Conservation (phyloP, 2,797 vertebrate genomes). For the Phalloptychus januarius region DNA sequence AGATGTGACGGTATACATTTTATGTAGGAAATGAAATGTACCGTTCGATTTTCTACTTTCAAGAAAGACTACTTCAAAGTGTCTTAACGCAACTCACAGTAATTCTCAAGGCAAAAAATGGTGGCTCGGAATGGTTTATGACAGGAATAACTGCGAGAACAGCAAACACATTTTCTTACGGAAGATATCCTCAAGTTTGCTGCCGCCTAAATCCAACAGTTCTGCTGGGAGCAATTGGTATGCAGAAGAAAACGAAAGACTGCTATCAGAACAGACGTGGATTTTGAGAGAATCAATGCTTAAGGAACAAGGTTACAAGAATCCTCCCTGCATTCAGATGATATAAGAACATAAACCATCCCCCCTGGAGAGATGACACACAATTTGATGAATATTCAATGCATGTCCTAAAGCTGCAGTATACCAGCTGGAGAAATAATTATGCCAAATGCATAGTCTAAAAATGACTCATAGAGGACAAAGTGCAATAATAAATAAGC, state of each 20-base stretch:
- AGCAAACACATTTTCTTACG: constrained; percentile 31
- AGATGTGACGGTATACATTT: neutral
- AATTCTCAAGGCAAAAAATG: neutral
- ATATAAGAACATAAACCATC: constrained; percentile 52
- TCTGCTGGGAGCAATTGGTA: constrained; percentile 47
- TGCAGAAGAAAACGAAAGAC: constrained; percentile 43
- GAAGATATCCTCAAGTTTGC: constrained; percentile 30
- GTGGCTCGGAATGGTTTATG: constrained; percentile 30
- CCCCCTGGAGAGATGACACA: constrained; percentile 63
- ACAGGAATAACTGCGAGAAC: constrained; percentile 31
- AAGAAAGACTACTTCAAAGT: constrained; percentile 8
- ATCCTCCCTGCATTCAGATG: constrained; percentile 61
- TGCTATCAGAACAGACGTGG: constrained; percentile 50
- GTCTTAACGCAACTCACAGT: constrained; percentile 20
- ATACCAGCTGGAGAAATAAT: constrained; percentile 26
- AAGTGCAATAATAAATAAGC: constrained; percentile 30
- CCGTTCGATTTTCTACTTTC: constrained; percentile 1
- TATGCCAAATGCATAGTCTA: constrained; percentile 32
- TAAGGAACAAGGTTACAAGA: constrained; percentile 56
- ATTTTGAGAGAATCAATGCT: constrained; percentile 64
- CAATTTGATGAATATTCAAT: constrained; percentile 67
- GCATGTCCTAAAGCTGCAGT: constrained; percentile 32
- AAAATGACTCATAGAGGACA: constrained; percentile 31
- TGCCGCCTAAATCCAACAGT: constrained; percentile 40
- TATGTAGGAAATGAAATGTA: constrained; percentile 7